Evolutionary conservation across 2,113 vertebrate species (phyloP).

Genomic region (Gasterosteus nipponicus): DNA sequence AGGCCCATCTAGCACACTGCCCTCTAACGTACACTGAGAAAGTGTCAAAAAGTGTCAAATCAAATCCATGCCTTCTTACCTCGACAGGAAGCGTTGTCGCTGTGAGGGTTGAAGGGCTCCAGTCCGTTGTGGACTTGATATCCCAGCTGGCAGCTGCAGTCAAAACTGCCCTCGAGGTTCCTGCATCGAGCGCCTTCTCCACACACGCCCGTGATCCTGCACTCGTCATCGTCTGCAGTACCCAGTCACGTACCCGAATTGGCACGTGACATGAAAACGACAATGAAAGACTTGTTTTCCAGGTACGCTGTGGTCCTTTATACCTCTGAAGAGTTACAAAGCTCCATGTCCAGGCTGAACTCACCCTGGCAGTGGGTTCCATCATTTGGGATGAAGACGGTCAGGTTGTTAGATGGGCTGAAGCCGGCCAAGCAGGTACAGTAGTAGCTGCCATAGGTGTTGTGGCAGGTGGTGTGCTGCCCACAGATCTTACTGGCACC

Average conservation of each 20-base stretch:
- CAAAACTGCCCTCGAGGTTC: slow-evolving; percentile 86
- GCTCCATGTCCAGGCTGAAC: background rate
- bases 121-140: slow-evolving; percentile 80
- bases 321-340: background rate
- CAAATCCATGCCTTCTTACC: slow-evolving; percentile 68
- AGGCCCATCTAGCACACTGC: background rate
- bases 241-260: background rate
- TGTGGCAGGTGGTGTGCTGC: slow-evolving; percentile 88
- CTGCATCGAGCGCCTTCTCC: slow-evolving; percentile 83
- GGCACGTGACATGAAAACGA: background rate
- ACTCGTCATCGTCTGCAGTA: slow-evolving; percentile 88
- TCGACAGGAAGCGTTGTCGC: slow-evolving; percentile 78
- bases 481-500: slow-evolving; percentile 90
- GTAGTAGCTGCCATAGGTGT: slow-evolving; percentile 92
- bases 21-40: background rate
- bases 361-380: slow-evolving; percentile 92
- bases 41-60: background rate
- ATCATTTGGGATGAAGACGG: slow-evolving; percentile 93
- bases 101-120: slow-evolving; percentile 79
- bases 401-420: slow-evolving; percentile 88
- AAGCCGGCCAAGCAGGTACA: slow-evolving; percentile 91
- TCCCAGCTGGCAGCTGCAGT: slow-evolving; percentile 87
- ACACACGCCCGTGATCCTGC: slow-evolving; percentile 81
- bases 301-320: background rate
- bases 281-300: background rate